These are phyloP conservation scores for Oreochromis spilurus DNA, from an alignment of 2,113 vertebrate species.

Conservation along the genomic window DNA sequence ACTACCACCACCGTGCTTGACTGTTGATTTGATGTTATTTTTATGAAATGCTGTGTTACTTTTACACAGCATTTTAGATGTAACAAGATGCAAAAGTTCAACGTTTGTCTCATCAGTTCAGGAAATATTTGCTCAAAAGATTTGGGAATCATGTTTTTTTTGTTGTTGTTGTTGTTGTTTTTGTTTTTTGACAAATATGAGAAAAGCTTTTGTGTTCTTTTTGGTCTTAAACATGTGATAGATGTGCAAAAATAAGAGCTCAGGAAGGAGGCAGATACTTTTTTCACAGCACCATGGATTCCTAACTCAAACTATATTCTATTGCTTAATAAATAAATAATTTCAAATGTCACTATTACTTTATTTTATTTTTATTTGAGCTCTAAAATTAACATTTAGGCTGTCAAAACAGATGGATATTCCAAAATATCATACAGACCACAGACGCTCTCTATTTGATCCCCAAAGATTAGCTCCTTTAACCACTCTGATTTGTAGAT, in stretches of 20 bases:
- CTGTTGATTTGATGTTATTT: background rate
- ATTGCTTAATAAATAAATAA: background rate
- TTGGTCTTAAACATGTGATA: background rate
- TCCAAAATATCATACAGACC: background rate
- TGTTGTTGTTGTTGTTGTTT: background rate
- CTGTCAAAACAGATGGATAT: background rate
- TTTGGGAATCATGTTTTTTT: background rate
- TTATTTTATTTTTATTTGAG: background rate
- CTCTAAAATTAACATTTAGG: background rate
- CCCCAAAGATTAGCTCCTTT: background rate
- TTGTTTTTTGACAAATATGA: background rate
- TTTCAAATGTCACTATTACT: background rate
- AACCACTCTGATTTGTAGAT: background rate
- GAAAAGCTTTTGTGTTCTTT: background rate
- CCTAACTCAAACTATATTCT: background rate
- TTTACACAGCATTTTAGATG: background rate
- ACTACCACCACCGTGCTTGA: background rate
- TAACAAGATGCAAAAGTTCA: background rate
- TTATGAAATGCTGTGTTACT: background rate
- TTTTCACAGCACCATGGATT: background rate
- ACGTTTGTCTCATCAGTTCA: background rate
- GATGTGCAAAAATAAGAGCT: background rate
- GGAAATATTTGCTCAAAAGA: background rate
- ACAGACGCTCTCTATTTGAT: background rate
- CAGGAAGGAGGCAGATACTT: background rate